Evolutionary conservation across 2,888 invertebrate genomes (phyloP), one percentile per base, ranked within the genome.

Genomic region (Scaptomyza polygonia): DNA sequence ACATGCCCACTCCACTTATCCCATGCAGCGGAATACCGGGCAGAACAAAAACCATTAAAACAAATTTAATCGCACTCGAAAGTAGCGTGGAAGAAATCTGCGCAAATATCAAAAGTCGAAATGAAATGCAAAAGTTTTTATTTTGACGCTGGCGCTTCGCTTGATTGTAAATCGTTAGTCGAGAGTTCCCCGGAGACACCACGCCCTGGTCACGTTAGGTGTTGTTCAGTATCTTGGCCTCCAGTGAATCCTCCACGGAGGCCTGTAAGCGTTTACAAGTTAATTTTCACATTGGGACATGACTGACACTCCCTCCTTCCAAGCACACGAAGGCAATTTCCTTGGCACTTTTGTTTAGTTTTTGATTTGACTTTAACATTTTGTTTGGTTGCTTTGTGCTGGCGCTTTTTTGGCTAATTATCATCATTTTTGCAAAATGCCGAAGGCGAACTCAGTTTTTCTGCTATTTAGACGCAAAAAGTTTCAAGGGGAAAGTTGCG

Each of bases 21-120:
- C 36, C 39, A 2, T 2, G 36, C 7, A 36, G 11, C 30, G 4
- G n/a, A n/a, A n/a, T n/a, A 32, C 30, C 32, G 39, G 39, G 16
- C 14, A 43, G 40, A 82, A 84, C 81, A 89, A 90, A 89, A 89
- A 86, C 91, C 90, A 91, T 91, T 91, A 91, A 91, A 90, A 90
- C 90, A 90, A 91, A 91, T 91, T 91, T 91, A 91, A 91, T 90
- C 89, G 88, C 89, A 89, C 90, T 91, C 86, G 88, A 79, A 89
- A 90, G 90, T 70, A 53, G 77, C 72, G 67, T 48, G 42, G 64
- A 74, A 72, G 76, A 84, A 82, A 79, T 83, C 77, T 83, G 74
- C 79, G 71, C 73, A 56, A 81, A 82, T 72, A 85, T 80, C 80
- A 72, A 77, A 83, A 85, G 78, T 74, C 85, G 85, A 86, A 86